Percentiles rank a stretch among this genome's conserved stretches.
Evolutionary conservation across 1,140 invertebrate genomes (phyloP).

Genomic region (Plutomurus gul): DNA sequence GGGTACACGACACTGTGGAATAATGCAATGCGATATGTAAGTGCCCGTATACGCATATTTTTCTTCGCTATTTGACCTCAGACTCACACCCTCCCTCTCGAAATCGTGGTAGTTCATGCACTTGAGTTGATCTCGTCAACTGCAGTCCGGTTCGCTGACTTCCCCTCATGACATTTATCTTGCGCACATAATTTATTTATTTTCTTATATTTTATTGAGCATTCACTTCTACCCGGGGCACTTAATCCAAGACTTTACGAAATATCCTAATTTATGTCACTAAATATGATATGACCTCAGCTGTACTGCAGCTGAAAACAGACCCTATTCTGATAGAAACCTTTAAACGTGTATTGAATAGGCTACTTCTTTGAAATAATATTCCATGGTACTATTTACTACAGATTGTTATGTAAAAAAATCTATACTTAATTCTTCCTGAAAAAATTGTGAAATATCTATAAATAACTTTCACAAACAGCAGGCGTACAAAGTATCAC

Average conservation of each 20-base stretch:
- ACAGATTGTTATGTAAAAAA: too few relatives aligned
- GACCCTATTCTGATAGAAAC: too few relatives aligned
- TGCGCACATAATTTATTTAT: background rate
- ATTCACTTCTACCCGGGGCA: background rate
- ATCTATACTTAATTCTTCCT: too few relatives aligned
- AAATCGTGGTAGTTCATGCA: constrained; percentile 12
- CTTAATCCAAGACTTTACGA: background rate
- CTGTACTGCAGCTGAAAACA: too few relatives aligned
- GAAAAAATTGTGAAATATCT: too few relatives aligned
- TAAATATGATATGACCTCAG: too few relatives aligned
- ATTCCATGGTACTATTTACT: too few relatives aligned
- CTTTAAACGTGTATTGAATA: too few relatives aligned
- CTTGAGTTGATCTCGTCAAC: background rate
- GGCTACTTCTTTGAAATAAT: too few relatives aligned
- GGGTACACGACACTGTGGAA: too few relatives aligned
- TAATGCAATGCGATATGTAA: background rate
- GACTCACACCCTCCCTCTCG: background rate
- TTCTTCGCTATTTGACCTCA: background rate
- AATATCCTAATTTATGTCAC: constrained; percentile 16
- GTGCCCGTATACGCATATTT: background rate
- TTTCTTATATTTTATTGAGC: constrained; percentile 9
- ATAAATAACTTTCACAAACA: too few relatives aligned
- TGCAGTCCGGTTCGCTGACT: background rate
- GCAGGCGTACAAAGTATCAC: too few relatives aligned
- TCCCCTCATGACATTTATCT: constrained; percentile 19